Evolutionary conservation across 2,113 vertebrate species (phyloP).

Genomic region (Sclerurus mexicanus): DNA sequence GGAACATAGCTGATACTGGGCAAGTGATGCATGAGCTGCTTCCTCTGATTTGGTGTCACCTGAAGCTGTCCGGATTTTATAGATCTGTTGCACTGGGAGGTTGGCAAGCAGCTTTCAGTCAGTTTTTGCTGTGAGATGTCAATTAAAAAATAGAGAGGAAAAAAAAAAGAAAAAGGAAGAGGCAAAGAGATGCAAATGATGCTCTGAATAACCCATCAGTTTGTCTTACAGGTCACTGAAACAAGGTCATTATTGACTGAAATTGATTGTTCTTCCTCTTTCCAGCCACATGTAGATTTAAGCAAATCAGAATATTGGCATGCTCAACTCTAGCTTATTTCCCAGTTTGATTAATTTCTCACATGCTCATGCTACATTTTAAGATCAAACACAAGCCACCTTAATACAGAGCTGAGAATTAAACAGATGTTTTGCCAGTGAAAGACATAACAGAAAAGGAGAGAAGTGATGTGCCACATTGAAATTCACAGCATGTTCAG

Average conservation of each 20-base stretch:
- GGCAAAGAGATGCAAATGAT: background rate
- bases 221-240: background rate
- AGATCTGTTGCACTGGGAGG: background rate
- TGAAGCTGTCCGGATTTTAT: background rate
- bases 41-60: background rate
- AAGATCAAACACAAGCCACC: background rate
- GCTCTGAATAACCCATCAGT: background rate
- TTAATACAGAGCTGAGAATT: background rate
- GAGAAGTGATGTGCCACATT: fast-evolving
- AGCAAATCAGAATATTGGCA: background rate
- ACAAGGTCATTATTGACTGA: background rate
- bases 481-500: background rate
- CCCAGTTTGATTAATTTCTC: background rate
- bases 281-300: background rate
- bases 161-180: background rate
- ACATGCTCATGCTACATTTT: background rate
- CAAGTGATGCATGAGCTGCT: background rate
- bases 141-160: background rate
- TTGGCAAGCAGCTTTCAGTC: background rate
- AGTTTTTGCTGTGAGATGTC: background rate
- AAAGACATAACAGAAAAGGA: background rate
- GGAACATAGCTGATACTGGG: background rate
- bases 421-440: background rate
- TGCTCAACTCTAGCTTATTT: background rate
- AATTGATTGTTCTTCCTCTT: background rate